A percentile compares a stretch with the other conserved stretches of the same genome.
Evolutionary conservation across 35 echinoderm and acorn worm species (phyloP).

Genomic region (Anneissia japonica): DNA sequence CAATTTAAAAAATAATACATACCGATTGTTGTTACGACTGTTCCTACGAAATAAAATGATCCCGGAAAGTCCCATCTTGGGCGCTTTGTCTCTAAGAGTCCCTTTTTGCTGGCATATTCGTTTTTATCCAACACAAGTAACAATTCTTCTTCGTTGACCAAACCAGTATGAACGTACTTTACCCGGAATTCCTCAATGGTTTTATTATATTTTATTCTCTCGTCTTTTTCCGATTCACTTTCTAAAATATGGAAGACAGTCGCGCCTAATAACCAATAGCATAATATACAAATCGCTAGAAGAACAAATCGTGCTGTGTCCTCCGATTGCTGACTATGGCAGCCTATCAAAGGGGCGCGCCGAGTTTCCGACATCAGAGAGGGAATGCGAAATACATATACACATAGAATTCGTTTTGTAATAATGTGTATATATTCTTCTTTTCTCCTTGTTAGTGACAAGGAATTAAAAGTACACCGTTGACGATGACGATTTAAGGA

Average conservation of each 20-base stretch:
- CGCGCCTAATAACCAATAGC: not conserved
- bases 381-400: not conserved
- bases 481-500: not conserved
- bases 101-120: not conserved
- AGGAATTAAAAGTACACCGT: not conserved
- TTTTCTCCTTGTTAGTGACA: not conserved
- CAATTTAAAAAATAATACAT: not conserved
- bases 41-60: slow-evolving; percentile 24
- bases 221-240: not conserved
- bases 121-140: not conserved
- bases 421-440: not conserved
- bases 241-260: slow-evolving; percentile 1
- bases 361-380: not conserved
- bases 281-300: not conserved
- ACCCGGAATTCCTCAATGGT: not conserved
- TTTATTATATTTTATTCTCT: not conserved
- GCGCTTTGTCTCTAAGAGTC: not conserved
- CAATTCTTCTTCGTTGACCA: not conserved
- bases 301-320: not conserved
- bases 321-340: not conserved
- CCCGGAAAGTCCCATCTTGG: slow-evolving; percentile 13
- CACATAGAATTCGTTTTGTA: not conserved
- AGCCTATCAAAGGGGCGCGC: not conserved
- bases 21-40: slow-evolving; percentile 15
- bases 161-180: not conserved